Percentiles rank a stretch among this genome's conserved stretches.
Conservation (phyloP, 2,797 vertebrate genomes). For the Aphelocoma californica region DNA sequence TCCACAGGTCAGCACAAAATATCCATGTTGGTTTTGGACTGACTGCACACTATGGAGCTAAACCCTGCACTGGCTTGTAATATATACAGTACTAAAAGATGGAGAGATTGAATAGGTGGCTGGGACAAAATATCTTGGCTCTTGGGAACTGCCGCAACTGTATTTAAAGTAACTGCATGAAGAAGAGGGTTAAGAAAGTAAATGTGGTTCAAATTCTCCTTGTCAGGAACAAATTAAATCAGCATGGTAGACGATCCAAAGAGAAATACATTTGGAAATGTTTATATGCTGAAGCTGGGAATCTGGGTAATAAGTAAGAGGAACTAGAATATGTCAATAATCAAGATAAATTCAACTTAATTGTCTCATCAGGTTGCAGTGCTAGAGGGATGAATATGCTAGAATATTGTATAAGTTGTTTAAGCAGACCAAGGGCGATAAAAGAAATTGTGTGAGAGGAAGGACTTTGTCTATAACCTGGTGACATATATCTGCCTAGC, state of each 20-base stretch:
- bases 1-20: neutral
- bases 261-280: neutral
- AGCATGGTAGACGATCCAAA: neutral
- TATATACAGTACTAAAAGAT: neutral
- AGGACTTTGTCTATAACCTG: neutral
- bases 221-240: slow-evolving; percentile 30
- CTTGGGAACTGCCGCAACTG: neutral
- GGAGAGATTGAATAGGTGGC: neutral
- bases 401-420: neutral
- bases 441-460: neutral
- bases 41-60: neutral
- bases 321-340: slow-evolving; percentile 2
- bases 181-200: neutral
- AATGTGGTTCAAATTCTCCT: neutral
- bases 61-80: neutral
- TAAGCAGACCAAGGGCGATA: neutral
- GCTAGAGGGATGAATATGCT: neutral
- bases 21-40: slow-evolving; percentile 8
- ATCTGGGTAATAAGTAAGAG: neutral
- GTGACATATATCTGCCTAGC: neutral
- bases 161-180: neutral
- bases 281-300: neutral
- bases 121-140: neutral
- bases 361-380: neutral
- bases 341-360: neutral